Evolutionary conservation across 2,113 vertebrate genomes (phyloP), one percentile per base, ranked within the genome.

Genomic region (Centrocercus urophasianus): DNA sequence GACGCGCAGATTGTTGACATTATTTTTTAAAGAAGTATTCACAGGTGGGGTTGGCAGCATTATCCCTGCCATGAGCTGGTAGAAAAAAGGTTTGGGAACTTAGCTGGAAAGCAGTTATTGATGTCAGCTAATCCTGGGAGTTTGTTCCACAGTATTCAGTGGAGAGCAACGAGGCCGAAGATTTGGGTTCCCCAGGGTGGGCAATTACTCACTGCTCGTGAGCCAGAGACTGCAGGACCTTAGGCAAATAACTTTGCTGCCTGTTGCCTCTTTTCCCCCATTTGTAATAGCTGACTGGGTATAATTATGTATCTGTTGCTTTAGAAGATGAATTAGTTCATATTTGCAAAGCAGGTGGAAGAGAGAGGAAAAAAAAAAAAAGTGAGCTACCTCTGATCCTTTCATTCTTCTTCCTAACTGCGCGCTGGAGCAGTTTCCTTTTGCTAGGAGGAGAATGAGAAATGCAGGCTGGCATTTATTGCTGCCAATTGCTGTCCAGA

Each of bases 231-330:
- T 79, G 82, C 82, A 28, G 66, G 52, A 65, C 94, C 93, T 88
- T 36, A 57, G 88, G 91, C 89, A 95, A 94, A 83, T 88, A 96
- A 81, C 72, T 94, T 59, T 65, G 74, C 83, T 90, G 86, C 90
- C 48, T 75, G 40, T 78, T 93, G 82, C 89, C 76, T 93, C 94
- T 88, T 47, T 93, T 78, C 21, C 50, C 71, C 63, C 88, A 72
- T 95, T 86, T 79, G 80, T 78, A 90, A 93, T 57, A 79, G 40
- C 69, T 88, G 89, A 66, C 76, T 65, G 63, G 47, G 36, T 61
- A 42, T 90, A 95, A 95, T 93, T 92, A 95, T 28, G 56, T 77
- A 95, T 94, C 87, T 88, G 71, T 52, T 91, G 38, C 86, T 82
- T 72, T 52, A 72, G 59, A 90, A 91, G 93, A 96, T 84, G 75